phyloP scores from a whole-genome alignment of 2,113 vertebrate genomes.

The Procapra przewalskii region DNA sequence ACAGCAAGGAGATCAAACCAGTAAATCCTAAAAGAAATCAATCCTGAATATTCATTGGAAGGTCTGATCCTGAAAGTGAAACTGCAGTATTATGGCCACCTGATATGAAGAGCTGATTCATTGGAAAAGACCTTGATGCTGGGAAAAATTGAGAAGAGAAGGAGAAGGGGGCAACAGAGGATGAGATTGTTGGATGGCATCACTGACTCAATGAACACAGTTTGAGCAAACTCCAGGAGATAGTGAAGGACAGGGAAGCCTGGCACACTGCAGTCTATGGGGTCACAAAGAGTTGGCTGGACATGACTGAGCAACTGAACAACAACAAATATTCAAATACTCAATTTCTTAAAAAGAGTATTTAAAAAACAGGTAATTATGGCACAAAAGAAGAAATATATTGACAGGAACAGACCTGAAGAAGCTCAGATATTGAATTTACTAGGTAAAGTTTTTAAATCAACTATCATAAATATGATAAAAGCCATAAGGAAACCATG shows the following conservation, averaged over 20 bases:
- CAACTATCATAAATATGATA: neutral
- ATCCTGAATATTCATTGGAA: neutral
- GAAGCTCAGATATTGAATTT: neutral
- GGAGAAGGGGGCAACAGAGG: neutral
- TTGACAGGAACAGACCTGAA: neutral
- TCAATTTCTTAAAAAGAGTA: neutral
- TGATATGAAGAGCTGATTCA: neutral
- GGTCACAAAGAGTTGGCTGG: neutral
- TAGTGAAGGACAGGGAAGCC: neutral
- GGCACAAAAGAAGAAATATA: neutral
- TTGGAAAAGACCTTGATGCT: neutral
- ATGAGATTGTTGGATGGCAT: neutral
- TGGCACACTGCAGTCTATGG: neutral
- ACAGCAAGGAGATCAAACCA: neutral
- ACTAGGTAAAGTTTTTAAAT: neutral
- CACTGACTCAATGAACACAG: neutral
- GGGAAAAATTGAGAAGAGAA: neutral
- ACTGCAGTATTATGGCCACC: neutral
- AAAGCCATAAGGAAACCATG: neutral
- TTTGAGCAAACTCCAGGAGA: neutral
- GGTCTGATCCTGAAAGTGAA: neutral
- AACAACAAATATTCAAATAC: neutral
- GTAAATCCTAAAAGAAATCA: neutral
- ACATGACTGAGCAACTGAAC: neutral
- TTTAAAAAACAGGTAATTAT: neutral